Evolutionary conservation across 2,797 vertebrate species (phyloP), one percentile per base, ranked within the genome.

Genomic region (Apogon talboti): DNA sequence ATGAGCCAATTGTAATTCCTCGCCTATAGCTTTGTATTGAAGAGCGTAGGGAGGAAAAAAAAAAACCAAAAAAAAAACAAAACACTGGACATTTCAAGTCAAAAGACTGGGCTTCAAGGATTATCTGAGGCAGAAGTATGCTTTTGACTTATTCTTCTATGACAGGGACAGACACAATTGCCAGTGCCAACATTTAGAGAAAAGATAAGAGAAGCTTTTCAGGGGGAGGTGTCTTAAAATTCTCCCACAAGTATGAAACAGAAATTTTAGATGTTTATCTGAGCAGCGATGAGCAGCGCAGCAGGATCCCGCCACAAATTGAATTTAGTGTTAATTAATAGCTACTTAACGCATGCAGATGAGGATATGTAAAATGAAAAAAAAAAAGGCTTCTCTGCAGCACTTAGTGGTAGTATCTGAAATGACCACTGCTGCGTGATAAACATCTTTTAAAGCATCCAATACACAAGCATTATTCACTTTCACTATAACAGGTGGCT

Each of bases 1-100:
- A 91, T 83, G 83, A 89, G 83, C 78, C 78, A 73, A 87, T 88
- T 90, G 83, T 82, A 87, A 90, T 88, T 89, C 81, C 63, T 78
- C 11, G 56, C 59, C 73, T 70, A 82, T 76, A 82, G 71, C 74
- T 82, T 86, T 78, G 49, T 70, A 70, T 83, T 71, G 61, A 75
- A 71, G 54, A 56, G 64, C 18, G 35, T 71, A 49, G 43, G 14
- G 24, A 30, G 21, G 21, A 5, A 24, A 5, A 15, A 12, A 35
- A n/a, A n/a, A n/a, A n/a, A n/a, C n/a, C n/a, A 33, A 52, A 38
- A 19, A 51, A 33, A 50, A 47, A 42, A 21, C 30, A 48, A 30
- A 42, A 47, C 21, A 71, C 37, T 49, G 59, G 64, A 66, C 40
- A 43, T 68, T 71, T 81, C 44, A 42, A 78, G 67, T 66, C 51